Evolutionary conservation across 2,888 invertebrate genomes (phyloP), one percentile per base, ranked within the genome.

Genomic region (Cheilosia vulpina): DNA sequence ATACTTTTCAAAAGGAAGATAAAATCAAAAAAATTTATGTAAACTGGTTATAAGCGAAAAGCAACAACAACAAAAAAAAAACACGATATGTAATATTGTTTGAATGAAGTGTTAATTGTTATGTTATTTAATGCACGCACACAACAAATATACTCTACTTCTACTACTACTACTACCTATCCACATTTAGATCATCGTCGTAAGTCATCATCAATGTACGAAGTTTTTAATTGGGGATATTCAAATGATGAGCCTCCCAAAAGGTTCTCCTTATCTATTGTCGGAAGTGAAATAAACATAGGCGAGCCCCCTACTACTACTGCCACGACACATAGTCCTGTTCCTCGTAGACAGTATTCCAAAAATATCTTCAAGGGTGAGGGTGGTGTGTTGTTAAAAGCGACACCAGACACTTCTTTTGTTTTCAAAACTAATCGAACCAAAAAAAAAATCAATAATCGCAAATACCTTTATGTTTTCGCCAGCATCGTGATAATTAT

Each of bases 121-220:
- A 73, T 82, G 83, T 87, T 72, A 76, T 79, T 87, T 87, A 66
- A 87, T 88, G 88, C 88, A 88, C 87, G 88, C 84, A 87, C 73
- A 82, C 71, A 60, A 81, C 78, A 73, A 72, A 78, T 73, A 45
- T 72, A 83, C 79, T 81, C 79, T 84, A 87, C 52, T 85, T 87
- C 79, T 78, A 76, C 73, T 81, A 73, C 73, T 73, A 76, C 77
- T 73, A 76, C 77, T 76, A 71, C 80, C 72, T 78, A 75, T 79
- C 47, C 69, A 83, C 62, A 79, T 87, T 75, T 84, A 87, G 91
- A 91, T 91, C 91, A 91, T 90, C 92, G 92, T 88, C 94, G 94
- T 93, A 94, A 94, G 93, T 94, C 95, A 92, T 94, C 94, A 92
- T 95, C 95, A 91, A 95, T 95, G 94, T 95, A 95, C 93, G 95